phyloP scores from a whole-genome alignment of 92 coral and sea anemone species.

The Chrysogorgia sp. region DNA sequence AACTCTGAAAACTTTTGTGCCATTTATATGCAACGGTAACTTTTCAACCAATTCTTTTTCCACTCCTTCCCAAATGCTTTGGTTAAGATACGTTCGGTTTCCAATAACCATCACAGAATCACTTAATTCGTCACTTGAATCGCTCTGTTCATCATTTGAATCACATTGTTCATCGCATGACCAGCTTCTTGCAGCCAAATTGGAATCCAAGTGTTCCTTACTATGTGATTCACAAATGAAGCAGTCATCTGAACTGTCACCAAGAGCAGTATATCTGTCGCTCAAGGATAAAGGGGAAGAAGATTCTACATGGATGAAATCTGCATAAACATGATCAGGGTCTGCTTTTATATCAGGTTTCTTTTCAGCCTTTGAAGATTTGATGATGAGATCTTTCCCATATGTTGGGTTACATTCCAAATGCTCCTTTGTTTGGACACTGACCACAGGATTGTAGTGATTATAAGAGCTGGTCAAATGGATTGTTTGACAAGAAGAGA shows the following conservation, averaged over 20 bases:
- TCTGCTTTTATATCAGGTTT: neutral
- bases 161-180: too few species aligned
- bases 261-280: too few species aligned
- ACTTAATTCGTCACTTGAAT: neutral
- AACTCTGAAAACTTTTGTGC: slow-evolving; percentile 24
- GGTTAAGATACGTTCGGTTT: neutral
- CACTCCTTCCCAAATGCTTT: neutral
- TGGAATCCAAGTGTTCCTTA: too few species aligned
- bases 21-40: slow-evolving; percentile 38
- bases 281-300: too few species aligned
- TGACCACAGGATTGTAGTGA: slow-evolving; percentile 16
- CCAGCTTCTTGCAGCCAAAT: too few species aligned
- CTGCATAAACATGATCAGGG: too few species aligned
- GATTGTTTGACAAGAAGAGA: slow-evolving; percentile 7
- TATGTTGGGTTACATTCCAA: slow-evolving; percentile 3
- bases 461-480: slow-evolving; percentile 10
- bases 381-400: slow-evolving; percentile 1
- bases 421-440: neutral
- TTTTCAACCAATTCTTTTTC: neutral
- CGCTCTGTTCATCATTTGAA: neutral
- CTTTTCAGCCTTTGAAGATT: neutral
- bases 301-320: too few species aligned
- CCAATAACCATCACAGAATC: slow-evolving; percentile 4
- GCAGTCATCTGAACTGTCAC: too few species aligned
- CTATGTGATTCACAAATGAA: too few species aligned